phyloP scores from a whole-genome alignment of 2,797 vertebrate species.

The Myotis myotis region DNA sequence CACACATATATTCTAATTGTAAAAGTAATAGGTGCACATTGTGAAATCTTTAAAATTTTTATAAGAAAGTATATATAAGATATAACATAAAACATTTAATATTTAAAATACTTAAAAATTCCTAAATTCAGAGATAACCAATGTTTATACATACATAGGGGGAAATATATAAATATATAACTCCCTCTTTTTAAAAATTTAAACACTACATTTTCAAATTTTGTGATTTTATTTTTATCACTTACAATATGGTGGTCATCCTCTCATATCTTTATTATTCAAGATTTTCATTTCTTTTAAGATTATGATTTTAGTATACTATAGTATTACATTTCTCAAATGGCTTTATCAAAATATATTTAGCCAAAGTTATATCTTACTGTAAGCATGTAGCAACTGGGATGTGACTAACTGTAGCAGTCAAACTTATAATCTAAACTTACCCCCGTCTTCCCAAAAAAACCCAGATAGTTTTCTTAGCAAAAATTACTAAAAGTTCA shows the following conservation, averaged over 20 bases:
- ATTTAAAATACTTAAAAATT: conserved; percentile 1
- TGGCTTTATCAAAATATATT: neutral
- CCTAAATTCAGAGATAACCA: neutral
- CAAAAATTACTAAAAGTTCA: neutral
- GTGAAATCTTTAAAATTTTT: neutral
- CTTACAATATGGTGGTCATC: neutral
- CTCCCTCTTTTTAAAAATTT: neutral
- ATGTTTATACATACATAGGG: neutral
- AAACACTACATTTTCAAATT: neutral
- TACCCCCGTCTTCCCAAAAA: neutral
- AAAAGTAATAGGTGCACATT: neutral
- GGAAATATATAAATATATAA: too few relatives aligned
- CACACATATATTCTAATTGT: fast-evolving
- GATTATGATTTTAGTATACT: neutral
- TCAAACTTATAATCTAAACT: neutral
- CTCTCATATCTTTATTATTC: neutral
- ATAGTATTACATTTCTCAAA: neutral
- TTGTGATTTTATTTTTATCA: neutral
- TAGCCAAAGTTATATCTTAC: neutral
- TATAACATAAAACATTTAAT: neutral
- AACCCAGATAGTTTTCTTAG: neutral
- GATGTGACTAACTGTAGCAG: neutral
- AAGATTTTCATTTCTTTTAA: neutral
- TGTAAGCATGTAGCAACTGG: neutral
- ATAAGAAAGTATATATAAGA: neutral